Evolutionary conservation across 2,888 invertebrate species (phyloP), one percentile per base, ranked within the genome.

Genomic region (Nasonovia ribisnigri): DNA sequence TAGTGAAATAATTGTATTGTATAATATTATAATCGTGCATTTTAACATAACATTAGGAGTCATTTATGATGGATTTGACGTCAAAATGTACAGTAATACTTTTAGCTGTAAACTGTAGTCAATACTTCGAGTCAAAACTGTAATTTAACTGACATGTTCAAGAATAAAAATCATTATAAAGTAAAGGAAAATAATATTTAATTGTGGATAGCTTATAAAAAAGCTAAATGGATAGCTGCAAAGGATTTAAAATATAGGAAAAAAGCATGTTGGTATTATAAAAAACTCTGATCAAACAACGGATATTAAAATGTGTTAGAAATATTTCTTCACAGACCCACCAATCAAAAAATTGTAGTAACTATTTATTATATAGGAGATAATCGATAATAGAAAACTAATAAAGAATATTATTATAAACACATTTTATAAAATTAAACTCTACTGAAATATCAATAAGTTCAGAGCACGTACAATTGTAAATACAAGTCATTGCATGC

Each of bases 401-500:
- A 43, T 60, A 60, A 26, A 42, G 24, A 51, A 54, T 88, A 77
- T 77, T 88, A 77, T 77, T 77, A 42, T 20, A 42, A 8, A 54
- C 4, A 67, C 11, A 43, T 89, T 46, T 67, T 43, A 60, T 46
- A 46, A 16, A 67, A 60, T 90, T 48, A 90, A 90, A 90, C 36
- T 48, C 24, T 26, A 29, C 24, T 11, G 48, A 67, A 46, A 90
- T 90, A 67, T 90, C 48, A 36, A 77, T 36, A 46, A 13, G 48
- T 77, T 36, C 5, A 1, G n/a, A 48, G 67, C 46, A n/a, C 46
- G 67, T 46, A 48, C n/a, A 90, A 43, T 77, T 48, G 46, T 48
- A 77, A 77, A 48, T n/a, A 90, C 46, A 24, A 90, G 67, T 36
- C 46, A 90, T 90, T 48, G 3, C 10, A 90, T 90, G 90, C 67